Base-by-base conservation (phyloP, 2,888 invertebrate genomes). In the Tipula unca region DNA sequence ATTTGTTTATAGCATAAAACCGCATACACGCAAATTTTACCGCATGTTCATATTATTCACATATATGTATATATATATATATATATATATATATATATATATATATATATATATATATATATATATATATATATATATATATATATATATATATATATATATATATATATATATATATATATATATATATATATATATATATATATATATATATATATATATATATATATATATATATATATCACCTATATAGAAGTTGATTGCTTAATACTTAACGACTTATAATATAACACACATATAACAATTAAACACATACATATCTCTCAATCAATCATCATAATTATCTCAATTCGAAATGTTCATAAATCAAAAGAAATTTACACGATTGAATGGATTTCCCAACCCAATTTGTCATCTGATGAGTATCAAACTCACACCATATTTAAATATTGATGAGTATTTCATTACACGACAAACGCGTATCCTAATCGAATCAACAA, bases 401-500 rank as follows among this genome's bases (percentile, higher is more conserved):
- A 69, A 69, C 69, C 69, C 69, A 69, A 69, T 69, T 69, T 69
- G 69, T 69, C 69, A n/a, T 69, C 10, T 69, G 10, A 69, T 69
- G 69, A 25, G 10, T 69, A 25, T 69, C 25, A 17, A n/a, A 25
- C 69, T 69, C 69, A 69, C 25, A 69, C 69, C 69, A 69, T n/a
- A n/a, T 69, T 69, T 25, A 69, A n/a, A 8, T 25, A 69, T 69
- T 69, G 69, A 69, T 69, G 69, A 69, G 69, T 25, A 69, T 25
- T 69, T 69, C 13, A 69, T 69, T 69, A 25, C 13, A 69, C 20
- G 69, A 69, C 69, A 10, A 48, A 48, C n/a, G 48, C 48, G n/a
- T 48, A 69, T 8, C 69, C 69, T 69, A 69, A 69, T 69, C 69
- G 69, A 69, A 69, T 69, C 69, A 69, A 69, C 69, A 69, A 69